Evolutionary conservation across 2,888 invertebrate species (phyloP).

Genomic region (Sepioteuthis lessoniana): DNA sequence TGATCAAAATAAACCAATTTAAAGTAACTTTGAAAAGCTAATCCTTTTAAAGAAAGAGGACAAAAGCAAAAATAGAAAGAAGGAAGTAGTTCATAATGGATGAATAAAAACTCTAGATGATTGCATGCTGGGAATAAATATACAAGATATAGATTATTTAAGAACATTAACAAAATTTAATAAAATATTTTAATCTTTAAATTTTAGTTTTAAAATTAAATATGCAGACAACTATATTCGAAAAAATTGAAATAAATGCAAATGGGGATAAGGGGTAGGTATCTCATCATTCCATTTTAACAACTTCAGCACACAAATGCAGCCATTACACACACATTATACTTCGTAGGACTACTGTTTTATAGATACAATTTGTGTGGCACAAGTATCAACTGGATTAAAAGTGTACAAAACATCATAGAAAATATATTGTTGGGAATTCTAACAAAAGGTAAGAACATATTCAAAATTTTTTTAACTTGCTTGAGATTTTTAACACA

Average conservation of each 20-base stretch:
- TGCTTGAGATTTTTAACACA: too few relatives aligned
- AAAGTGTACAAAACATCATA: neutral
- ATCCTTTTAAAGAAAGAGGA: too few relatives aligned
- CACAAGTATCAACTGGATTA: too few relatives aligned
- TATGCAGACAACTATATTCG: too few relatives aligned
- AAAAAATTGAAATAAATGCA: too few relatives aligned
- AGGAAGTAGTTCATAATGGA: neutral
- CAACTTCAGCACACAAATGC: neutral
- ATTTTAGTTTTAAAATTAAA: too few relatives aligned
- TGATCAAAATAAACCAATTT: neutral
- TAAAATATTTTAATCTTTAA: too few relatives aligned
- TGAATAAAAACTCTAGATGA: neutral
- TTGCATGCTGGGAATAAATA: neutral
- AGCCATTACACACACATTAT: too few relatives aligned
- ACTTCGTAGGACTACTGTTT: neutral
- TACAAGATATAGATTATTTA: neutral
- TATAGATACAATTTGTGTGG: neutral
- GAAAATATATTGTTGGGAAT: neutral
- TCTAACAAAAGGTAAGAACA: neutral
- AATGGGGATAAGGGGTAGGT: too few relatives aligned
- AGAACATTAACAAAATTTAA: too few relatives aligned
- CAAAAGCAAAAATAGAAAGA: neutral
- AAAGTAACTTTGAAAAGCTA: neutral
- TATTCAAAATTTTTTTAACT: too few relatives aligned
- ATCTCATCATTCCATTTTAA: too few relatives aligned